A percentile compares a stretch with the other conserved stretches of the same genome.
These are phyloP conservation scores for Neuroscelio doddi DNA, from an alignment of 2,888 invertebrate genomes.

Conservation along the genomic window DNA sequence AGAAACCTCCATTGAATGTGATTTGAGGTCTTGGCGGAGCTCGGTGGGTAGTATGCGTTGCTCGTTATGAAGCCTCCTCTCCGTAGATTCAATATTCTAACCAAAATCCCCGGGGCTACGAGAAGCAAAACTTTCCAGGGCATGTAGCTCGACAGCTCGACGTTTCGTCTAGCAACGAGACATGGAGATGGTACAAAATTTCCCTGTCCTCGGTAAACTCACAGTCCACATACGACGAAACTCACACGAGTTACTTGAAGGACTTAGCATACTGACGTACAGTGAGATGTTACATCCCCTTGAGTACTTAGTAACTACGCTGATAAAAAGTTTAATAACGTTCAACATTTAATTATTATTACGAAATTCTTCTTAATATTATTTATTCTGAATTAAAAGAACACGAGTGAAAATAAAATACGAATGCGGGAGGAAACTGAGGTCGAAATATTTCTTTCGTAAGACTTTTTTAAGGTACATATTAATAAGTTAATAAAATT, in stretches of 20 bases:
- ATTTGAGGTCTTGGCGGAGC: constrained; percentile 47
- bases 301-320: constrained; percentile 18
- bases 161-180: constrained; percentile 43
- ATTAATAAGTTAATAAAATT: no score
- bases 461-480: no score
- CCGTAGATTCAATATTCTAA: constrained; percentile 72
- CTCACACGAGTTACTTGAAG: constrained; percentile 63
- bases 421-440: no score
- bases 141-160: constrained; percentile 53
- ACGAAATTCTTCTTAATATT: no score
- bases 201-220: constrained; percentile 62
- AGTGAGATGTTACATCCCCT: constrained; percentile 55
- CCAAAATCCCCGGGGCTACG: constrained; percentile 71
- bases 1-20: constrained; percentile 42
- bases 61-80: constrained; percentile 70
- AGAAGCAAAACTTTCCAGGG: constrained; percentile 68
- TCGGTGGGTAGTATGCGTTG: constrained; percentile 55
- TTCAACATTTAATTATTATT: no score
- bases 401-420: no score
- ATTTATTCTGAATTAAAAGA: no score
- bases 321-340: no score
- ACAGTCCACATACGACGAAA: constrained; percentile 60
- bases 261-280: constrained; percentile 62
- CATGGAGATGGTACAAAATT: constrained; percentile 60
- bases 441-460: no score